These are phyloP conservation scores for Zootoca vivipara DNA, from an alignment of 2,113 vertebrate genomes.

Conservation along the genomic window DNA sequence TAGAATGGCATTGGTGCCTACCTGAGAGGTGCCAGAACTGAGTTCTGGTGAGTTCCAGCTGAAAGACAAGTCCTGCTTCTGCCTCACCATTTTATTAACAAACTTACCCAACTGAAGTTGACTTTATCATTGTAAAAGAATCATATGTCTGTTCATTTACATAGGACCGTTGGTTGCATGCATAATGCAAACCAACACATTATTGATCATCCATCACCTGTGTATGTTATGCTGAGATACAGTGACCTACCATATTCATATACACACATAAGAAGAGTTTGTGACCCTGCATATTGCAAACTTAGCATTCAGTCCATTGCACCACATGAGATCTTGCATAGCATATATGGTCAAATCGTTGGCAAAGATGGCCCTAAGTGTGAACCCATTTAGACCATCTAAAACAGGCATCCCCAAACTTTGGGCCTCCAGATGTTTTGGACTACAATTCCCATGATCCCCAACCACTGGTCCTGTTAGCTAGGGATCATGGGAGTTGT, in stretches of 20 bases:
- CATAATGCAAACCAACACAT: too few relatives aligned
- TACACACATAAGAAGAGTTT: background rate
- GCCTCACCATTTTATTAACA: background rate
- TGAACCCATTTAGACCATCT: background rate
- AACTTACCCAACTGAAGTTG: background rate
- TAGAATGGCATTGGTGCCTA: too few relatives aligned
- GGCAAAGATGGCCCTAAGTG: background rate
- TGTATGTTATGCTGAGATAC: background rate
- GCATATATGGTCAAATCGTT: background rate
- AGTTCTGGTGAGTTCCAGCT: too few relatives aligned
- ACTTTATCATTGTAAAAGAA: background rate
- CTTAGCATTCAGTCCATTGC: background rate
- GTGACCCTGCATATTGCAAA: background rate
- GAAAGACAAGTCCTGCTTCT: too few relatives aligned
- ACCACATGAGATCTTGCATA: background rate
- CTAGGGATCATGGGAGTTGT: too few relatives aligned
- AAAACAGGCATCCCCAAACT: too few relatives aligned
- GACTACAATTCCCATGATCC: too few relatives aligned
- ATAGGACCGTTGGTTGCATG: background rate
- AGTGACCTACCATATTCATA: background rate
- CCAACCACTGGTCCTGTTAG: too few relatives aligned
- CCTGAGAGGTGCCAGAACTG: too few relatives aligned
- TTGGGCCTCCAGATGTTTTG: too few relatives aligned
- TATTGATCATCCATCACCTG: background rate
- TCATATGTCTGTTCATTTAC: background rate